Conservation (phyloP, 2,888 invertebrate species). For the Ectobius pallidus region DNA sequence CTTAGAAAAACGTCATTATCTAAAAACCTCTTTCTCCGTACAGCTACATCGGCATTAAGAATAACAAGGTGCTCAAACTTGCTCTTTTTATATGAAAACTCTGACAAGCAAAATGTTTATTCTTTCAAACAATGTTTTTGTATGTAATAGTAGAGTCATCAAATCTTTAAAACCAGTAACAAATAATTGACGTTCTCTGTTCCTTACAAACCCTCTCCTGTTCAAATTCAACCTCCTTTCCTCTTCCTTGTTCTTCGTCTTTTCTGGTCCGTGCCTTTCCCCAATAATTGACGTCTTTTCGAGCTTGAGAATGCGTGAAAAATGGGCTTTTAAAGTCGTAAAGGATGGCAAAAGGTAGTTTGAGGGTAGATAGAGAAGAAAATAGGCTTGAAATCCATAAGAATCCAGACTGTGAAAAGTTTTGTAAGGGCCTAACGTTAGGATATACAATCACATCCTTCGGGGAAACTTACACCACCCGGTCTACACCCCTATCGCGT, state of each 20-base stretch:
- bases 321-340: constrained; percentile 17
- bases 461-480: constrained; percentile 23
- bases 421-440: background rate
- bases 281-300: constrained; percentile 22
- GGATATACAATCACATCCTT: constrained; percentile 23
- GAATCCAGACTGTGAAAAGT: background rate
- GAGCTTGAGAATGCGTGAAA: constrained; percentile 17
- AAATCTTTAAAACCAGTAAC: constrained; percentile 7
- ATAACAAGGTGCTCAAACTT: no score
- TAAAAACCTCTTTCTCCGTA: no score
- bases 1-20: no score
- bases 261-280: background rate
- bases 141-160: background rate
- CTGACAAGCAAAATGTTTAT: no score
- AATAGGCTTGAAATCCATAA: background rate
- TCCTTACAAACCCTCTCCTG: background rate
- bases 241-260: constrained; percentile 15
- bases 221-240: constrained; percentile 3
- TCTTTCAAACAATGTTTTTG: no score
- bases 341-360: background rate
- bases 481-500: background rate
- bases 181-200: constrained; percentile 13
- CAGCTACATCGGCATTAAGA: no score
- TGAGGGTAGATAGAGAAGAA: background rate
- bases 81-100: no score